Evolutionary conservation across 2,113 vertebrate genomes (phyloP).

Genomic region (Amblyopsis rosae): DNA sequence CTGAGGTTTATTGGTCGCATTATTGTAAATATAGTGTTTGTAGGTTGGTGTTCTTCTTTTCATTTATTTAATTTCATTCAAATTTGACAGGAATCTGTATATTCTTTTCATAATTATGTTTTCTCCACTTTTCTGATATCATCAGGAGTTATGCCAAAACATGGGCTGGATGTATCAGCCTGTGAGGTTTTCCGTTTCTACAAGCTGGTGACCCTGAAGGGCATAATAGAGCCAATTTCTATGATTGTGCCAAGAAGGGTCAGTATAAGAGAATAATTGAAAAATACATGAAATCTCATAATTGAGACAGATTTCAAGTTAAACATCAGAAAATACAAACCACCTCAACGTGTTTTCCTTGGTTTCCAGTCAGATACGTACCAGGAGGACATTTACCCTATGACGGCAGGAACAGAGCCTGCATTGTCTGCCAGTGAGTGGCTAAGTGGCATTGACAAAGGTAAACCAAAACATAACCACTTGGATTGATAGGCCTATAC

Average conservation of each 20-base stretch:
- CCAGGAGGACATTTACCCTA: slow-evolving; percentile 98
- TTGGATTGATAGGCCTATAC: not conserved
- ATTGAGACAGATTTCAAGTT: not conserved
- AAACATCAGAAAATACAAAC: not conserved
- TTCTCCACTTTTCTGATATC: slow-evolving; percentile 6
- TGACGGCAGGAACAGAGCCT: slow-evolving; percentile 92
- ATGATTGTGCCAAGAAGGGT: slow-evolving; percentile 98
- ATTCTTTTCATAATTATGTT: not conserved
- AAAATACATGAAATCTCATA: not conserved
- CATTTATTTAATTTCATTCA: not conserved
- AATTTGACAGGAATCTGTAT: not conserved
- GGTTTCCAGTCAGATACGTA: slow-evolving; percentile 91
- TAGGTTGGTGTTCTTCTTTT: no score
- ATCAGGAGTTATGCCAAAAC: slow-evolving; percentile 96
- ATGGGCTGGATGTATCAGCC: slow-evolving; percentile 90
- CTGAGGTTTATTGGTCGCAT: no score
- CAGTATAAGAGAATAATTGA: slow-evolving; percentile 59
- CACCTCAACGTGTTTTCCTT: slow-evolving; percentile 18
- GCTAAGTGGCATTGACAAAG: slow-evolving; percentile 92
- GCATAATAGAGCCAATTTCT: slow-evolving; percentile 94
- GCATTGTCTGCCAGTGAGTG: slow-evolving; percentile 90
- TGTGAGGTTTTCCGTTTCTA: slow-evolving; percentile 98
- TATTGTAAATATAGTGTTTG: no score
- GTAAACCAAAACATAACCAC: slow-evolving; percentile 61
- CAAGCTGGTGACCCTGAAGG: slow-evolving; percentile 95